Evolutionary conservation across 2,797 vertebrate genomes (phyloP).

Genomic region (Myoxocephalus aenaeus): DNA sequence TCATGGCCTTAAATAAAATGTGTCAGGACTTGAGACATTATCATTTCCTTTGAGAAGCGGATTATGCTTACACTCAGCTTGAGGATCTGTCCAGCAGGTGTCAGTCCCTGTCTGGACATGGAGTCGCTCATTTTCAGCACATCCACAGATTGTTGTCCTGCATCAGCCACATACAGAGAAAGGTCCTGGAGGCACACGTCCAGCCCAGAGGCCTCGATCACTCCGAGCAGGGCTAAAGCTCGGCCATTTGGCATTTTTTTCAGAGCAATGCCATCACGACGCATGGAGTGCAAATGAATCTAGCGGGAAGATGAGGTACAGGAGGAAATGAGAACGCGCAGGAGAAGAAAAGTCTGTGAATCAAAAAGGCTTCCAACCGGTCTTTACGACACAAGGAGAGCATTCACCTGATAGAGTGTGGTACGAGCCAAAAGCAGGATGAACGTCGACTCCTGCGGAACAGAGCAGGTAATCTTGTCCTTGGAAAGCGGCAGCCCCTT

Average conservation of each 20-base stretch:
- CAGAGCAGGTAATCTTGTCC: slow-evolving; percentile 83
- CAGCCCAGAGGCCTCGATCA: slow-evolving; percentile 75
- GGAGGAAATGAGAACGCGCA: not conserved
- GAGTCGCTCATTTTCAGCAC: slow-evolving; percentile 80
- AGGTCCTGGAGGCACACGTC: slow-evolving; percentile 83
- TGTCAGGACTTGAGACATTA: not conserved
- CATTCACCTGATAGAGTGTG: slow-evolving; percentile 85
- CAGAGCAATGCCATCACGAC: slow-evolving; percentile 54
- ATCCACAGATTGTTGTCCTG: slow-evolving; percentile 76
- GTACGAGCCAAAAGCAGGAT: slow-evolving; percentile 83
- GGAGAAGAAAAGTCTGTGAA: not conserved
- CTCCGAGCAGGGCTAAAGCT: slow-evolving; percentile 78
- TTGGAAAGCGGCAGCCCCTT: slow-evolving; percentile 79
- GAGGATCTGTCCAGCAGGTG: slow-evolving; percentile 75
- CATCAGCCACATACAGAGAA: slow-evolving; percentile 86
- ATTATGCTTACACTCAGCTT: slow-evolving; percentile 66
- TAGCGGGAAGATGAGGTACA: slow-evolving; percentile 37
- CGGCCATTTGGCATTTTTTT: slow-evolving; percentile 78
- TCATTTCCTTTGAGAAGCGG: not conserved
- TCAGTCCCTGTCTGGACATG: slow-evolving; percentile 64
- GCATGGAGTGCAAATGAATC: slow-evolving; percentile 87
- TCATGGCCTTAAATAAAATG: not conserved
- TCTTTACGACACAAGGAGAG: not conserved
- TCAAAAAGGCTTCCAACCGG: not conserved
- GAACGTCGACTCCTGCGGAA: slow-evolving; percentile 82